Conservation (phyloP, 2,113 vertebrate genomes). For the Corydoras maculifer region DNA sequence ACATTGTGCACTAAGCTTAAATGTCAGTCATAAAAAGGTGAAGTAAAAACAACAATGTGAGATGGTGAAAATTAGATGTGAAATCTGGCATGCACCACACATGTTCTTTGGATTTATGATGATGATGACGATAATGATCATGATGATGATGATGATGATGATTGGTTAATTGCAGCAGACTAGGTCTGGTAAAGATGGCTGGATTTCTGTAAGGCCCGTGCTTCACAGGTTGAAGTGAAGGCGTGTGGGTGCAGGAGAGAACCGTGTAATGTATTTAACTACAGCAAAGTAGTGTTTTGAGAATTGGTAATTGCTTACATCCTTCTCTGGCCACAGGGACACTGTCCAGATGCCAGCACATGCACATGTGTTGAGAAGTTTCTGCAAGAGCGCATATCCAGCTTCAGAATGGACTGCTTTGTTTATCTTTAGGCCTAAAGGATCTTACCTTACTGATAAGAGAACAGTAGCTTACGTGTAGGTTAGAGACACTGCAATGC, state of each 20-base stretch:
- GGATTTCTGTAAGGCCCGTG: conserved; percentile 45
- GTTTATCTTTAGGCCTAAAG: conserved; percentile 39
- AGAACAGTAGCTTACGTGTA: conserved; percentile 38
- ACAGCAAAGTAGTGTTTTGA: conserved; percentile 72
- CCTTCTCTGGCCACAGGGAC: conserved; percentile 66
- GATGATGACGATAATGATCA: conserved; percentile 55
- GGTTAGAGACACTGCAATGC: conserved; percentile 8
- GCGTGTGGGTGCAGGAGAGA: conserved; percentile 51
- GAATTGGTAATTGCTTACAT: conserved; percentile 77
- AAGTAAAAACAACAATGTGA: conserved; percentile 35
- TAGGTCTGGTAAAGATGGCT: conserved; percentile 46
- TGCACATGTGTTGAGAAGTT: conserved; percentile 24
- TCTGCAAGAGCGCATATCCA: conserved; percentile 7
- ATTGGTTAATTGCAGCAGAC: conserved; percentile 69
- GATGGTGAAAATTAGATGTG: conserved; percentile 57
- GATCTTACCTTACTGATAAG: conserved; percentile 39
- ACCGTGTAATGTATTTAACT: conserved; percentile 71
- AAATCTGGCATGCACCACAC: conserved; percentile 40
- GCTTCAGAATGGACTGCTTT: conserved; percentile 17
- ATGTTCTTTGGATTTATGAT: conserved; percentile 52
- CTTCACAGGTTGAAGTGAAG: conserved; percentile 53
- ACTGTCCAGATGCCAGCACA: conserved; percentile 65
- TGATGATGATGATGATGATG: conserved; percentile 60
- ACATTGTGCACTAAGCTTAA: background rate
- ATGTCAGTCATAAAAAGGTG: conserved; percentile 15